Percentiles rank a stretch among this genome's conserved stretches.
Conservation (phyloP, 2,113 vertebrate genomes). For the Platichthys stellatus region DNA sequence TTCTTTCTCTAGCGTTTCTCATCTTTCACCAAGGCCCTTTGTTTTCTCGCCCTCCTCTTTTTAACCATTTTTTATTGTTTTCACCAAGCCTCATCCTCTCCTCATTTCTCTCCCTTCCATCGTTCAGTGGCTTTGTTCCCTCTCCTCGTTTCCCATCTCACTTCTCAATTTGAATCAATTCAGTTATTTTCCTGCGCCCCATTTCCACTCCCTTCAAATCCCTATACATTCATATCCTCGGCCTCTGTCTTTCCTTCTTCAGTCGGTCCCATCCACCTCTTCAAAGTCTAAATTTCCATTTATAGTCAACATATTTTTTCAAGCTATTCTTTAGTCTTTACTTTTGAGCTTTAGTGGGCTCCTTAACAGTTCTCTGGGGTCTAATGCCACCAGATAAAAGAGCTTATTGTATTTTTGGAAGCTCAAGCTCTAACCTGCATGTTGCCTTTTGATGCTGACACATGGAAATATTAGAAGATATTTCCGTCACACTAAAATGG, state of each 20-base stretch:
- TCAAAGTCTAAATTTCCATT: constrained; percentile 22
- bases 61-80: constrained; percentile 3
- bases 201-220: constrained; percentile 33
- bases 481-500: not conserved
- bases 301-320: not conserved
- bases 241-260: not conserved
- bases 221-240: constrained; percentile 6
- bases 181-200: constrained; percentile 1
- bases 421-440: not conserved
- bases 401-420: constrained; percentile 7
- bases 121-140: constrained; percentile 19
- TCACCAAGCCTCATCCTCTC: constrained; percentile 1
- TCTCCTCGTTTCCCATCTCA: constrained; percentile 7
- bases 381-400: constrained; percentile 11
- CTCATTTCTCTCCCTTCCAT: constrained; percentile 2
- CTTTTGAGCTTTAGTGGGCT: constrained; percentile 3
- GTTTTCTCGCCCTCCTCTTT: not conserved
- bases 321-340: not conserved
- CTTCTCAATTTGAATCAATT: constrained; percentile 28
- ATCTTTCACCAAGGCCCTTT: constrained; percentile 11
- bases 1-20: not conserved
- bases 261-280: not conserved
- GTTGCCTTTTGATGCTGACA: not conserved
- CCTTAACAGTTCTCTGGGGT: not conserved
- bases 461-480: too few species aligned